Conservation (phyloP, 2,113 vertebrate genomes). For the Sorex fumeus region DNA sequence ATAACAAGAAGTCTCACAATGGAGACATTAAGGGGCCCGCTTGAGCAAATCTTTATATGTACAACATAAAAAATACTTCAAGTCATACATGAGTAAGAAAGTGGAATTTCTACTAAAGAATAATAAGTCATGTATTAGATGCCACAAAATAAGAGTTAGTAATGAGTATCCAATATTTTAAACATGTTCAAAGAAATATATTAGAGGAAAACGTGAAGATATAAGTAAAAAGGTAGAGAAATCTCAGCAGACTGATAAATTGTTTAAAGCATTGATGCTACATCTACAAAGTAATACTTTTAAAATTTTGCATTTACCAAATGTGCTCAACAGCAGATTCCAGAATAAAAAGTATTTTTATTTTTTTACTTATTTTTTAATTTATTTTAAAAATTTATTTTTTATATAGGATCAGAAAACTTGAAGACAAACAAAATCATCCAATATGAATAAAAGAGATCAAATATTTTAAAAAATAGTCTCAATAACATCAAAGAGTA, state of each 20-base stretch:
- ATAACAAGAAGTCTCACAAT: too few species aligned
- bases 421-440: slow-evolving; percentile 8
- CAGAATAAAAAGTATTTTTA: background rate
- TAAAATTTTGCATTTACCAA: slow-evolving; percentile 27
- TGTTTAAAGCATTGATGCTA: slow-evolving; percentile 2
- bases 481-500: background rate
- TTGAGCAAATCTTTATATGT: too few species aligned
- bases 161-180: slow-evolving; percentile 40
- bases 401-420: background rate
- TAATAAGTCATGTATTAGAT: slow-evolving; percentile 11
- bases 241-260: slow-evolving; percentile 40
- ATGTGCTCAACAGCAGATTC: background rate
- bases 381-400: too few species aligned
- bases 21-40: too few species aligned
- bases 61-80: too few species aligned
- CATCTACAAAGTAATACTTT: slow-evolving; percentile 18
- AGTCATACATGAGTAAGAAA: background rate
- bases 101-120: background rate
- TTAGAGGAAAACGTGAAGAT: slow-evolving; percentile 43
- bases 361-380: too few species aligned
- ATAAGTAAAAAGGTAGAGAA: slow-evolving; percentile 53
- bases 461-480: background rate
- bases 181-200: background rate
- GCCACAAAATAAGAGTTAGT: slow-evolving; percentile 26
- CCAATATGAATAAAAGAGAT: background rate